Base-by-base conservation (phyloP, 2,888 invertebrate genomes). In the Heterodera filipjevi region DNA sequence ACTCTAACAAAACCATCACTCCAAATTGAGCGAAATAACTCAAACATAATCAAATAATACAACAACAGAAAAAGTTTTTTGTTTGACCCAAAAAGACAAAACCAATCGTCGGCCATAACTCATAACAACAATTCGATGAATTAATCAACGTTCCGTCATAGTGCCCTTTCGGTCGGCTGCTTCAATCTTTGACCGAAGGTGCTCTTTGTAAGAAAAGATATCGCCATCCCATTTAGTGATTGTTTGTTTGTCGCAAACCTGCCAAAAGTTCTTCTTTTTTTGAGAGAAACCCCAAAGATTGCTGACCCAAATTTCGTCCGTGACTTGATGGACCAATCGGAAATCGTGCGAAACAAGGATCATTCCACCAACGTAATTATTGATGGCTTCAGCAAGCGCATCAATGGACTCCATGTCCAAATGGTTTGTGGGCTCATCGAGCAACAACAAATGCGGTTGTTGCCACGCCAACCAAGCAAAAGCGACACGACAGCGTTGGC, bases 291-390 rank as follows among this genome's bases (percentile, higher is more conserved):
- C 22, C 5, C 6, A 27, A 3, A 59, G 2, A 10, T 59, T n/a
- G 6, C 59, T 59, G 10, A n/a, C 59, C 99, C 99, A 99, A 90
- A 99, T 98, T 91, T 96, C 96, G 90, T 99, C 94, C 16, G 98
- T 98, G 49, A 96, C 97, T 93, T 99, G 98, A 91, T 94, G 95
- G 83, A 99, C 99, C 77, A 99, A 93, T 90, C 99, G 92, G 92
- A 99, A 99, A 92, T 99, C 99, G 94, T 99, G 99, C 91, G 96
- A 96, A 87, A 99, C 99, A 35, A 99, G 93, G 83, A 99, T 95
- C 94, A 99, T 94, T 84, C 99, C 99, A 70, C 99, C 99, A 85
- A 96, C 95, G 90, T 96, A 99, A 89, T 96, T 95, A 90, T 95
- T 96, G 87, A 99, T 94, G 39, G 99, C 99, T 86, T 98, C 97